phyloP scores from a whole-genome alignment of 2,797 vertebrate species.

The Lutjanus argentimaculatus region DNA sequence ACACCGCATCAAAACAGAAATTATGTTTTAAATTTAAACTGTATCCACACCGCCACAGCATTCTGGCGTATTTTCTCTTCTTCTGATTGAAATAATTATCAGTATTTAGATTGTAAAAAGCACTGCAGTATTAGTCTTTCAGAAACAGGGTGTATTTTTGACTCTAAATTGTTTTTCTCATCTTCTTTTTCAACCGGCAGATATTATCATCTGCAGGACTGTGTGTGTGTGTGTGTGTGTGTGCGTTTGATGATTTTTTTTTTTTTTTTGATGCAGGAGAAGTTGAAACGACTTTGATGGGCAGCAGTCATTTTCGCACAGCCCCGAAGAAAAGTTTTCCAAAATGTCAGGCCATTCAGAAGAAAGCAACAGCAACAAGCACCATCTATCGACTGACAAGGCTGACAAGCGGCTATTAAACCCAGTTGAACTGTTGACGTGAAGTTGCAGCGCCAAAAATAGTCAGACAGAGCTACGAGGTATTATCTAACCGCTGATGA shows the following conservation, averaged over 20 bases:
- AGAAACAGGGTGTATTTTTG: not conserved
- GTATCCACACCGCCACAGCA: no score
- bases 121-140: not conserved
- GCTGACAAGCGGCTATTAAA: slow-evolving; percentile 75
- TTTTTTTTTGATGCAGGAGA: slow-evolving; percentile 13
- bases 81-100: not conserved
- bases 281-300: slow-evolving; percentile 44
- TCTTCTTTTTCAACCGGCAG: slow-evolving; percentile 15
- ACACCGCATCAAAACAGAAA: not conserved
- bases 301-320: slow-evolving; percentile 51
- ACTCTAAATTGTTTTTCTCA: not conserved
- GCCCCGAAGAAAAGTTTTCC: slow-evolving; percentile 43
- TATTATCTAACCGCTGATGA: slow-evolving; percentile 39
- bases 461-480: slow-evolving; percentile 8
- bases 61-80: not conserved
- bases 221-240: not conserved
- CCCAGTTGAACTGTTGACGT: slow-evolving; percentile 56
- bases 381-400: slow-evolving; percentile 63
- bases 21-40: not conserved
- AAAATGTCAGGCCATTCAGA: slow-evolving; percentile 58
- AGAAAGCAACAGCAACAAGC: slow-evolving; percentile 53
- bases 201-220: slow-evolving; percentile 22
- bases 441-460: slow-evolving; percentile 40
- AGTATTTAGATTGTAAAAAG: not conserved
- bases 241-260: slow-evolving; percentile 23